phyloP scores from a whole-genome alignment of 2,797 vertebrate species.

The Myotis myotis region DNA sequence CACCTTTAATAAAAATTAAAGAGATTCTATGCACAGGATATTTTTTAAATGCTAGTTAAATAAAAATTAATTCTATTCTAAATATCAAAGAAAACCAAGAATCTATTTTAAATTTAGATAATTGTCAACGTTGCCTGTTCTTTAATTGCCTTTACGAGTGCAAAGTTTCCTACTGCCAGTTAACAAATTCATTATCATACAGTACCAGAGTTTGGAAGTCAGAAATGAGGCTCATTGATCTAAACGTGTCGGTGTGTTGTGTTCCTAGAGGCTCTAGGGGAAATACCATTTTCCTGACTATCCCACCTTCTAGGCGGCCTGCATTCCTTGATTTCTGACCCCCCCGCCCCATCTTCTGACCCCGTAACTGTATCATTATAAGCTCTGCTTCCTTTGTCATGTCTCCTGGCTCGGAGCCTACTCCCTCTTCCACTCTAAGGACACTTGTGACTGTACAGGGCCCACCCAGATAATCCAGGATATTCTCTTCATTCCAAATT shows the following conservation, averaged over 20 bases:
- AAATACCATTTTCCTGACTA: background rate
- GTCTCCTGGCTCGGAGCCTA: background rate
- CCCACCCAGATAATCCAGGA: background rate
- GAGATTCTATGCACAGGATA: background rate
- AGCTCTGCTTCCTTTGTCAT: background rate
- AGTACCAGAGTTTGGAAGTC: background rate
- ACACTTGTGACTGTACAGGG: background rate
- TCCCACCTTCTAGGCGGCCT: background rate
- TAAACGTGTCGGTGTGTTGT: background rate
- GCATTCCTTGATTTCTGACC: accelerated
- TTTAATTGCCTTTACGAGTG: background rate
- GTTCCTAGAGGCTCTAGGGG: background rate
- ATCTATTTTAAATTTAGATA: background rate
- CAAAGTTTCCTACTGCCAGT: background rate
- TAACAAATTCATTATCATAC: background rate
- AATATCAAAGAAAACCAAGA: constrained; percentile 5
- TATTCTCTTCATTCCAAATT: background rate
- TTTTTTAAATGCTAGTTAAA: background rate
- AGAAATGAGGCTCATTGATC: background rate
- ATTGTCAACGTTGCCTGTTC: background rate
- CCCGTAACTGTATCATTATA: background rate
- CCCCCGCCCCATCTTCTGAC: background rate
- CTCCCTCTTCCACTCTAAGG: background rate
- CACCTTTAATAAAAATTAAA: background rate
- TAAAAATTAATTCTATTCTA: background rate